Evolutionary conservation across 2,888 invertebrate genomes (phyloP), one percentile per base, ranked within the genome.

Genomic region (Athalia circularis): DNA sequence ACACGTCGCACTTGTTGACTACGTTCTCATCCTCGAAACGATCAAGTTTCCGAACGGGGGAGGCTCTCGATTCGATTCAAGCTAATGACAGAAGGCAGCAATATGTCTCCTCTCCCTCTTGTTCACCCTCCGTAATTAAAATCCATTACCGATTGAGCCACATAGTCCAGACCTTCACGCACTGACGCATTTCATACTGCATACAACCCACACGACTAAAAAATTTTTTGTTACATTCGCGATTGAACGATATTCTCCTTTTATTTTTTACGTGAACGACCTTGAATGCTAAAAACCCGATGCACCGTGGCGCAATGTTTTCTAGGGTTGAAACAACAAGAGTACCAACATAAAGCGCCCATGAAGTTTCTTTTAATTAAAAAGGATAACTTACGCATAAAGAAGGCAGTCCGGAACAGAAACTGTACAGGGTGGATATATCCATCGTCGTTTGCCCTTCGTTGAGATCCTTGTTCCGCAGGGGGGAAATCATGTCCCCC

Each of bases 331-430:
- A 68, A 11, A 68, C 54, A 54, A 68, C 11, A 15, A 15, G 52
- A 50, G 64, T 82, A 84, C 81, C 83, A 83, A 84, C 84, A 84
- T 83, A 83, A 86, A 85, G 85, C 81, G 29, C 29, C 29, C 29
- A 2, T 29, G 29, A 29, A 29, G 29, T 29, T 29, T 83, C 84
- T 84, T 84, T 85, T 85, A 86, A 86, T 86, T 86, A 86, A 86
- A 86, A 86, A 85, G 82, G 83, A 85, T 76, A 85, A 84, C 82
- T 85, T 84, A 81, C 80, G 79, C 81, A 76, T 64, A 79, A 80
- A 79, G 80, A 82, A 83, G 83, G 79, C 77, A 79, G 80, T 80
- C 74, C 48, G 65, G 65, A 65, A 65, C 65, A 67, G 77, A 65
- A 77, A 13, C 68, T 43, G 77, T 47, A 61, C 13, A 50, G 54